phyloP scores from a whole-genome alignment of 2,113 vertebrate species.

The Corvus cornix region DNA sequence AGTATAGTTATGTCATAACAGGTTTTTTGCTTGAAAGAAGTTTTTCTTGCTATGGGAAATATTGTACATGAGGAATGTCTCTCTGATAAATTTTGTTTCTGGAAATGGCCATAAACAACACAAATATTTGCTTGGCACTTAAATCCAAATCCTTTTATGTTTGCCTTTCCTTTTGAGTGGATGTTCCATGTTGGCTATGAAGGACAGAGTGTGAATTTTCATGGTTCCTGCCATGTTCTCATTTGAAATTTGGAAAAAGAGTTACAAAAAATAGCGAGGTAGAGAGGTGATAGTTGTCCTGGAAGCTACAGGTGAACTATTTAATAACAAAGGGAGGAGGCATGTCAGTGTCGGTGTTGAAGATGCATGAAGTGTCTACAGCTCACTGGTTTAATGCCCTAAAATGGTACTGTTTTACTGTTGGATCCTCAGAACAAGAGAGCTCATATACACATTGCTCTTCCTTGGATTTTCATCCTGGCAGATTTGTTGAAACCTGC shows the following conservation, averaged over 20 bases:
- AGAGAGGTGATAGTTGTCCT: neutral
- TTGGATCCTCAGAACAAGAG: neutral
- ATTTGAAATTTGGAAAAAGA: neutral
- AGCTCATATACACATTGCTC: neutral
- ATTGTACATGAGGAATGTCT: neutral
- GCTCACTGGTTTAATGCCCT: neutral
- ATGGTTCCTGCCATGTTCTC: neutral
- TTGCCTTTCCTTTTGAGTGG: neutral
- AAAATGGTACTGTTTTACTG: neutral
- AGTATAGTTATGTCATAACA: neutral
- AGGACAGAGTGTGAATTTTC: neutral
- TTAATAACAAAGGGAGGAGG: neutral
- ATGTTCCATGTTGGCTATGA: neutral
- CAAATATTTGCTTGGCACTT: neutral
- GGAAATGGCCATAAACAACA: neutral
- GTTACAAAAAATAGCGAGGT: neutral
- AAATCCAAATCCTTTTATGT: neutral
- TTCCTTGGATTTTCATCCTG: neutral
- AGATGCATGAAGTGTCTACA: neutral
- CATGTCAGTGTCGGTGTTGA: neutral
- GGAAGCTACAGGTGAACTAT: neutral
- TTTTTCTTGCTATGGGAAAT: neutral
- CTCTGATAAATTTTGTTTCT: neutral
- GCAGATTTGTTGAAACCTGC: neutral
- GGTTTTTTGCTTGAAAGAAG: neutral